Conservation (phyloP, 2,888 invertebrate species). For the Trichacis sp. region DNA sequence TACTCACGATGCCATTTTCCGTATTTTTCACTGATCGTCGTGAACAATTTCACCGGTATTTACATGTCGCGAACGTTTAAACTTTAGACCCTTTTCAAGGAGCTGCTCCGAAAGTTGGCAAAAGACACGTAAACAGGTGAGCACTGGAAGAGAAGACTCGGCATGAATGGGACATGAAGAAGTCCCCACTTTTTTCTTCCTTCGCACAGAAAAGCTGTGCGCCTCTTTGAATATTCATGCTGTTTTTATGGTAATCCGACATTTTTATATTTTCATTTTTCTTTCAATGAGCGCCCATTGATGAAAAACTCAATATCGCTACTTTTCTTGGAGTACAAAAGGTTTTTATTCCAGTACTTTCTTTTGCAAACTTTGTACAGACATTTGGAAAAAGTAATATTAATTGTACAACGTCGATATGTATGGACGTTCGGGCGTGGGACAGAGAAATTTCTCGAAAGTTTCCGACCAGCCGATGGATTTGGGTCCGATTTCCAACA, state of each 20-base stretch:
- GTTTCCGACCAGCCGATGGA: constrained; percentile 58
- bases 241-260: too few species aligned
- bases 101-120: not conserved
- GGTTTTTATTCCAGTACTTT: not conserved
- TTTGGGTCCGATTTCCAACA: constrained; percentile 72
- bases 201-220: constrained; percentile 5
- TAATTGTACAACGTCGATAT: constrained; percentile 56
- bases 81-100: too few species aligned
- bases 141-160: too few species aligned
- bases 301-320: too few species aligned
- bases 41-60: too few species aligned
- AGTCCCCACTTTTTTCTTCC: constrained; percentile 36
- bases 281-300: too few species aligned
- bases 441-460: constrained; percentile 69
- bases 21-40: too few species aligned
- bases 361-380: not conserved
- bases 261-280: too few species aligned
- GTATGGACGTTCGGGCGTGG: constrained; percentile 69
- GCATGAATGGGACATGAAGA: constrained; percentile 23
- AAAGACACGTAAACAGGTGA: not conserved
- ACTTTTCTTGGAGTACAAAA: too few species aligned
- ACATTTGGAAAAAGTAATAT: not conserved
- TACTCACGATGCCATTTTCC: too few species aligned
- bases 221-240: not conserved
- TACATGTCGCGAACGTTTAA: too few species aligned